Base-by-base conservation (phyloP, 2,797 vertebrate species). In the Setipinna tenuifilis region DNA sequence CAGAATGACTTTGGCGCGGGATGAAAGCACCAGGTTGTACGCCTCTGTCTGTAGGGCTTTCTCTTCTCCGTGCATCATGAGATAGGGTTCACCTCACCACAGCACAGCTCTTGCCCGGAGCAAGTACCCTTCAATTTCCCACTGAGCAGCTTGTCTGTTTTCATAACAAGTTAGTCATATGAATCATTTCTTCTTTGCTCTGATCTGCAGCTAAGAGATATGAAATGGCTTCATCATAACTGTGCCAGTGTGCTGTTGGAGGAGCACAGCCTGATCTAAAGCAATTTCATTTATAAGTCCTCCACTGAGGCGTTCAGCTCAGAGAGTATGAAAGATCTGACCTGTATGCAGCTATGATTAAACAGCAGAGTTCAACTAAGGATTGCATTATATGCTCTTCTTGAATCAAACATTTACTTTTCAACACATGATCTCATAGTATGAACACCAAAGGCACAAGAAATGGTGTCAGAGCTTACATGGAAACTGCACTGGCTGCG, bases 1-100 rank as follows among this genome's bases (percentile, higher is more conserved):
- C 35, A 44, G 71, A 14, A 44, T 78, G 35, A 78, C 71, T 71
- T 71, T 78, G 71, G 71, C 35, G 17, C 17, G 31, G 71, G 71
- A 78, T 78, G 71, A 78, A 78, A 78, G 71, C 71, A 44, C 71
- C 19, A 44, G 71, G 71, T 78, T 78, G 31, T 44, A 44, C 35
- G 71, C 31, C 71, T 78, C 44, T 78, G 71, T 78, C 44, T 78
- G 71, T 44, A 41, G 31, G 31, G 10, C 7, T 78, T 35, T 44
- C 46, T 48, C 10, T 10, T 48, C 7, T 44, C 71, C 35, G 7
- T 10, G 41, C 71, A 4, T 17, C 19, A 78, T 41, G 31, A 78
- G 71, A 78, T 21, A 78, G 35, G 31, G 31, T 78, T 78, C 16
- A 71, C 14, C 28, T 71, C 17, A 71, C 21, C 10, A 6, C 71